Base-by-base conservation (phyloP, 2,797 vertebrate genomes). In the Vultur gryphus region DNA sequence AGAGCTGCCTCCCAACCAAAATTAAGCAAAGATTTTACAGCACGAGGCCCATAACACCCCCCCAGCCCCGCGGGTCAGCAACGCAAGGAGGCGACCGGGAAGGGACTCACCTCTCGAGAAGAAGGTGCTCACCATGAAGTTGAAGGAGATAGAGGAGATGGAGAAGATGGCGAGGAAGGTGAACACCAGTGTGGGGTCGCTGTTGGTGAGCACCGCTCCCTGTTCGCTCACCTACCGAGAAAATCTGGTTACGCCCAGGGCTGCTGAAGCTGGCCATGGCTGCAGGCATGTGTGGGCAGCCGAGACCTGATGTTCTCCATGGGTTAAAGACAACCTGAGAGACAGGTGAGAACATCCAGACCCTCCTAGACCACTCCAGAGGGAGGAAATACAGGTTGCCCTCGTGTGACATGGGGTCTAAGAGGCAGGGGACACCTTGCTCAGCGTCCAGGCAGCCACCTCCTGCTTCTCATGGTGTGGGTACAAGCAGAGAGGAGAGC, bases 101-200 rank as follows among this genome's bases (percentile, higher is more conserved):
- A 20, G 12, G 12, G 17, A 93, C 97, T 98, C 95, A 99, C 99
- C 99, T 99, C 98, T 98, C 5, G 99, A 99, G 98, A 99, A 99
- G 98, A 99, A 99, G 91, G 98, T 98, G 98, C 99, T 99, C 98
- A 99, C 99, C 99, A 99, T 99, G 97, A 99, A 99, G 98, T 99
- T 99, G 98, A 99, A 99, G 98, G 98, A 99, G 97, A 99, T 99
- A 80, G 99, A 98, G 84, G 99, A 98, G 93, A 99, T 57, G 5
- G 98, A 98, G 85, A 99, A 99, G 76, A 98, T 51, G 16, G 99
- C 96, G 10, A 99, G 98, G 97, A 99, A 99, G 92, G 98, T 96
- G 71, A 99, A 99, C 59, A 99, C 98, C 95, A 99, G 97, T 0
- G 98, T 98, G 54, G 99, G 99, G 96, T 99, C 99, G 0, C 99